phyloP scores from a whole-genome alignment of 2,113 vertebrate species.

The Notothenia coriiceps region DNA sequence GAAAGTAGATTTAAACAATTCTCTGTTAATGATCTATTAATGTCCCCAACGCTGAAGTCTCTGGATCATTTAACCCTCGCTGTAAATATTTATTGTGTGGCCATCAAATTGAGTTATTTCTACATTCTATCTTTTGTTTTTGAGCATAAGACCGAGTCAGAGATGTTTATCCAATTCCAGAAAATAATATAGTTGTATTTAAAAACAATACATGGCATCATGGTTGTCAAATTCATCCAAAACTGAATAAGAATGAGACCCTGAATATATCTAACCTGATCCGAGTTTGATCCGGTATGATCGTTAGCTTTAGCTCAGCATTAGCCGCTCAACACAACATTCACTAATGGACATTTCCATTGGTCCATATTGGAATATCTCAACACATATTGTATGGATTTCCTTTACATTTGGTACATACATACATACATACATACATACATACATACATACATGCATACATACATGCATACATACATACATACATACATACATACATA shows the following conservation, averaged over 20 bases:
- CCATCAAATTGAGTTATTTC: not conserved
- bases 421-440: no score
- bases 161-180: no score
- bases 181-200: not conserved
- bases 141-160: no score
- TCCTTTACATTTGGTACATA: not conserved
- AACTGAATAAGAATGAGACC: not conserved
- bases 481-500: no score
- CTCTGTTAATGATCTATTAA: not conserved
- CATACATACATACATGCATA: no score
- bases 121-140: no score
- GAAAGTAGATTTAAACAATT: conserved; percentile 13
- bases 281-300: not conserved
- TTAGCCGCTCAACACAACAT: not conserved
- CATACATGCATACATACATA: no score
- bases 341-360: not conserved
- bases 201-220: not conserved
- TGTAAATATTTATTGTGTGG: not conserved
- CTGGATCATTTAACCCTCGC: not conserved
- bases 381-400: not conserved
- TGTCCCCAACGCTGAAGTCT: not conserved
- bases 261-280: not conserved
- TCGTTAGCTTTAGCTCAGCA: not conserved
- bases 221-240: not conserved
- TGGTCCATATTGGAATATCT: not conserved